Percentiles rank a stretch among this genome's conserved stretches.
These are phyloP conservation scores for Tricholaema leucomelas DNA, from an alignment of 2,113 vertebrate genomes.

Conservation along the genomic window DNA sequence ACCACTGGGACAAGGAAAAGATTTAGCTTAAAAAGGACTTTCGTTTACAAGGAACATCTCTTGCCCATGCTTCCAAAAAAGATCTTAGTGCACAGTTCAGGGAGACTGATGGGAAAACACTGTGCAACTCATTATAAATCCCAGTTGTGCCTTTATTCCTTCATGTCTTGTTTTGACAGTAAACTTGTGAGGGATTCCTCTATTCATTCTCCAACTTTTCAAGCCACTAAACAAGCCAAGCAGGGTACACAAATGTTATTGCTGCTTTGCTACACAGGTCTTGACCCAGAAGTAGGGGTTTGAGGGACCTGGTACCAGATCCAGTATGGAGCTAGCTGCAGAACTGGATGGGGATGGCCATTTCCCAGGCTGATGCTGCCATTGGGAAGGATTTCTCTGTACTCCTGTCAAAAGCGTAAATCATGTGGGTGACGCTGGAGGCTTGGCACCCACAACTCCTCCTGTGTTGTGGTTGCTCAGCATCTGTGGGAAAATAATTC, in stretches of 20 bases:
- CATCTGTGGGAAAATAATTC: constrained; percentile 10
- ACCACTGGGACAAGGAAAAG: neutral
- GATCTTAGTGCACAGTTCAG: neutral
- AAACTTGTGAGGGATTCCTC: neutral
- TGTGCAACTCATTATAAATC: neutral
- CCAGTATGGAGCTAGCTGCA: neutral
- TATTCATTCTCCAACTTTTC: neutral
- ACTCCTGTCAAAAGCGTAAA: neutral
- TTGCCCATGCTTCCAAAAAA: neutral
- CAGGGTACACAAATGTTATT: neutral
- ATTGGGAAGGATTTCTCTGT: neutral
- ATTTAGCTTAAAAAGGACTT: neutral
- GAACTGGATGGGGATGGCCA: neutral
- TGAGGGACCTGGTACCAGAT: neutral
- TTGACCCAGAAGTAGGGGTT: fast-evolving
- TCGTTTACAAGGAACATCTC: neutral
- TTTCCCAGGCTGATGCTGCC: neutral
- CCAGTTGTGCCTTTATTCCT: neutral
- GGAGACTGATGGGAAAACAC: neutral
- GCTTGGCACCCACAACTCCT: neutral
- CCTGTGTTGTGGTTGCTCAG: fast-evolving
- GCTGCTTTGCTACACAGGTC: neutral
- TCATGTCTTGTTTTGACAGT: neutral
- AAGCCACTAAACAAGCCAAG: neutral
- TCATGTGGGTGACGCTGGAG: neutral